phyloP scores from a whole-genome alignment of 2,888 invertebrate species.

The Abrostola tripartita region DNA sequence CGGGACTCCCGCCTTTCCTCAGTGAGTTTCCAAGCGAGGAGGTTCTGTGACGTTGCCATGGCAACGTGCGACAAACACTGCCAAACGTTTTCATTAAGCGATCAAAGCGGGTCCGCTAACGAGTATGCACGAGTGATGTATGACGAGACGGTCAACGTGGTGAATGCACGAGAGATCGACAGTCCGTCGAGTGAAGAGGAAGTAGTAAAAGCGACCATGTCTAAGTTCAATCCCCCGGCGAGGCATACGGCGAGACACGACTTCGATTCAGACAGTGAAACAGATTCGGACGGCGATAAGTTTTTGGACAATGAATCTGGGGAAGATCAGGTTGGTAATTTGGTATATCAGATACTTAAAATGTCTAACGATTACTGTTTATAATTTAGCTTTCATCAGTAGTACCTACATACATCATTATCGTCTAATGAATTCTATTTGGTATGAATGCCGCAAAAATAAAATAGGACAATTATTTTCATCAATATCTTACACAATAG shows the following conservation, averaged over 20 bases:
- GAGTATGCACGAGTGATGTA: constrained; percentile 80
- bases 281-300: constrained; percentile 76
- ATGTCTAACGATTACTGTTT: too few relatives aligned
- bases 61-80: constrained; percentile 84
- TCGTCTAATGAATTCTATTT: too few relatives aligned
- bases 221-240: constrained; percentile 82
- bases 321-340: constrained; percentile 71
- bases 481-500: too few relatives aligned
- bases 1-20: constrained; percentile 61
- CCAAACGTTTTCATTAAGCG: constrained; percentile 74
- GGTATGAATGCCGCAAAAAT: too few relatives aligned
- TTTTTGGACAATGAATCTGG: constrained; percentile 71
- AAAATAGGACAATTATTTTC: too few relatives aligned
- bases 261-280: constrained; percentile 83
- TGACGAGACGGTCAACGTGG: constrained; percentile 89
- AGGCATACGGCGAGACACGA: constrained; percentile 81
- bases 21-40: constrained; percentile 62
- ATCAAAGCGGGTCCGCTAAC: constrained; percentile 45
- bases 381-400: too few relatives aligned
- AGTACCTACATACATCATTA: too few relatives aligned
- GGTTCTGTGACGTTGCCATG: constrained; percentile 76
- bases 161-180: constrained; percentile 88
- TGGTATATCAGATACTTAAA: neutral
- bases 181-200: constrained; percentile 80
- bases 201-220: constrained; percentile 75